Evolutionary conservation across 30 jellyfish, hydroid and myxozoan genomes (phyloP), one percentile per base, ranked within the genome.

Genomic region (Nemopilema nomurai): DNA sequence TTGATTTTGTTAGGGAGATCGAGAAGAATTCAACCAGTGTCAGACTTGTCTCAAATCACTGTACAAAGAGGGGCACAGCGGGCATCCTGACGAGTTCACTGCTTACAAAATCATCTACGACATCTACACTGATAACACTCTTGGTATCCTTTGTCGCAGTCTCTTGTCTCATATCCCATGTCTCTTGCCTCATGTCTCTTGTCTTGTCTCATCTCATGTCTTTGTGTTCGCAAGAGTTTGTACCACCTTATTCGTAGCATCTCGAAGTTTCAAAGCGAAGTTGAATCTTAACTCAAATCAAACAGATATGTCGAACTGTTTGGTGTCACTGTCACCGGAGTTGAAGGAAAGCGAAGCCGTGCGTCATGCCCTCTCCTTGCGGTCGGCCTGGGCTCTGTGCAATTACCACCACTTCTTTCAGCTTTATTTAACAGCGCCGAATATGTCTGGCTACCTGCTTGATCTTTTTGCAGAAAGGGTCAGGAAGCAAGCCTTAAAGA

Each of bases 11-110:
- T 41, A 95, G 99, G 97, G 97, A 49, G 99, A 96, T 74, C 76
- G 99, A 69, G 99, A 91, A 63, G 99, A 96, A 87, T 96, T 96
- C 95, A 96, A 96, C 79, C 99, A 96, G 69, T 96, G 99, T 72
- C 99, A 96, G 76, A 96, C 98, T 7, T 84, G 96, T 62, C 71
- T 96, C 50, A 88, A 85, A 73, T 80, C 95, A 17, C 91, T 89
- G 49, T 96, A 91, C 78, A 81, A 49, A 22, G 97, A 96, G 79
- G 99, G 98, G 28, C 80, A 71, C 29, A 68, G 57, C 9, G 99
- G 99, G 7, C 91, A 91, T 51, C 93, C 82, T 18, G 98, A 94
- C 28, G 99, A 96, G 67, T 96, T 96, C 76, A 91, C 96, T 32
- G 99, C 97, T 1, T 96, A 96, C 90, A 96, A 86, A 73, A 89